phyloP scores from a whole-genome alignment of 2,113 vertebrate genomes.

The Tinamus guttatus region DNA sequence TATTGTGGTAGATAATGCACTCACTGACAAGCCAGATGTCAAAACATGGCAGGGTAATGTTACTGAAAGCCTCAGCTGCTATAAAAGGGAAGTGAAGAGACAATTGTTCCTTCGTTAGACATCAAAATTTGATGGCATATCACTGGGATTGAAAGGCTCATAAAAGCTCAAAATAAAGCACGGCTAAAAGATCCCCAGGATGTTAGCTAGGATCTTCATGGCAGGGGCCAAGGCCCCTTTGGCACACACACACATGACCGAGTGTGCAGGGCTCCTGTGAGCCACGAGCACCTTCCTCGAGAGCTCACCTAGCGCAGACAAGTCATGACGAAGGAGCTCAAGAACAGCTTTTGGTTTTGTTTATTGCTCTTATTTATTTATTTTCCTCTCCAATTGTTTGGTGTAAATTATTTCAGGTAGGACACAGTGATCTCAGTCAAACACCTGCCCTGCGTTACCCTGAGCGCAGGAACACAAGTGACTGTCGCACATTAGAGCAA shows the following conservation, averaged over 20 bases:
- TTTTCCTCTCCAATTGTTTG: fast-evolving
- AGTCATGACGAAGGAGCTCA: background rate
- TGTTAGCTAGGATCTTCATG: background rate
- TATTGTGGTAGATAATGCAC: slow-evolving; percentile 48
- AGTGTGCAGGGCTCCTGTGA: background rate
- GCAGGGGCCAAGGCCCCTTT: background rate
- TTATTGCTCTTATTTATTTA: background rate
- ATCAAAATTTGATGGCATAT: slow-evolving; percentile 40
- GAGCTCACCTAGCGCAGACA: background rate
- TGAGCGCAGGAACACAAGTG: fast-evolving
- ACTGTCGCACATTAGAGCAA: background rate
- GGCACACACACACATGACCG: background rate
- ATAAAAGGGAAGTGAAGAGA: slow-evolving; percentile 9
- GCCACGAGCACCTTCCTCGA: background rate
- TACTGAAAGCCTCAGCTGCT: slow-evolving; percentile 56
- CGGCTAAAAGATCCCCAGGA: background rate
- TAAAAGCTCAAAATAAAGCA: background rate
- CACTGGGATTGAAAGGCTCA: background rate
- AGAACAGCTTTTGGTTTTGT: background rate
- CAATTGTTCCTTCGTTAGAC: slow-evolving; percentile 31
- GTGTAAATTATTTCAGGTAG: background rate
- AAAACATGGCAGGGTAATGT: slow-evolving; percentile 59
- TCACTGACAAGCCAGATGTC: slow-evolving; percentile 57
- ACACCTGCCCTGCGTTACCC: background rate
- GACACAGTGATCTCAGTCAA: background rate